Percentiles rank a stretch among this genome's conserved stretches.
These are phyloP conservation scores for Lithophane socia DNA, from an alignment of 2,888 invertebrate genomes.

Conservation along the genomic window DNA sequence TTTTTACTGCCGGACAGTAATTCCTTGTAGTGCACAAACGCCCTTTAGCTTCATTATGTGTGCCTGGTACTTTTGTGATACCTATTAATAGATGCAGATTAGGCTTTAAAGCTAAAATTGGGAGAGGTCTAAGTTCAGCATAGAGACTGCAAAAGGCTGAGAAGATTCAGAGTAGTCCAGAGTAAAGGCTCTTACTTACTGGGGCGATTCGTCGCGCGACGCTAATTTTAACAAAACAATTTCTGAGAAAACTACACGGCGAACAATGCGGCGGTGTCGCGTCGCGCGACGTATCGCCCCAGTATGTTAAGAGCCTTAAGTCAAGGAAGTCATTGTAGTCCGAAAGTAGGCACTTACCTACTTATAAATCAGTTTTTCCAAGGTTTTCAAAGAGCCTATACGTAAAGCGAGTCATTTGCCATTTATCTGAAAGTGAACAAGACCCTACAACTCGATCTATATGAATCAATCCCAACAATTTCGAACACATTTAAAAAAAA, in stretches of 20 bases:
- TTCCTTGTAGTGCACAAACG: too few species aligned
- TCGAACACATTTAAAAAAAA: too few species aligned
- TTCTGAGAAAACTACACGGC: too few species aligned
- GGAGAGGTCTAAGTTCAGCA: neutral
- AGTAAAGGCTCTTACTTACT: too few species aligned
- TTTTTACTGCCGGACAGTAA: too few species aligned
- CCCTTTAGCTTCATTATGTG: neutral
- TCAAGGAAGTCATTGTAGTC: neutral
- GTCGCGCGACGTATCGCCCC: too few species aligned
- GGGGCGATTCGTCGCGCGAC: too few species aligned
- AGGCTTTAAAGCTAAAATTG: neutral
- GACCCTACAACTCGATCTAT: neutral
- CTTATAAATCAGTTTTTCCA: neutral
- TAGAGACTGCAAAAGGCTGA: neutral
- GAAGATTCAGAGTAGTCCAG: neutral
- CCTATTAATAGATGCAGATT: neutral
- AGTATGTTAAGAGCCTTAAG: neutral
- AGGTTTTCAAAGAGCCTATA: neutral
- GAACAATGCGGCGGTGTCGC: too few species aligned
- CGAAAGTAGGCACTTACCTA: neutral
- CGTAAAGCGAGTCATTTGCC: neutral
- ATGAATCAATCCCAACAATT: too few species aligned
- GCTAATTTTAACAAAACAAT: too few species aligned
- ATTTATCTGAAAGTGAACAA: neutral
- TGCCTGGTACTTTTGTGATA: constrained; percentile 9